Conservation (phyloP, 1,140 invertebrate species). For the Lepidurus apus region DNA sequence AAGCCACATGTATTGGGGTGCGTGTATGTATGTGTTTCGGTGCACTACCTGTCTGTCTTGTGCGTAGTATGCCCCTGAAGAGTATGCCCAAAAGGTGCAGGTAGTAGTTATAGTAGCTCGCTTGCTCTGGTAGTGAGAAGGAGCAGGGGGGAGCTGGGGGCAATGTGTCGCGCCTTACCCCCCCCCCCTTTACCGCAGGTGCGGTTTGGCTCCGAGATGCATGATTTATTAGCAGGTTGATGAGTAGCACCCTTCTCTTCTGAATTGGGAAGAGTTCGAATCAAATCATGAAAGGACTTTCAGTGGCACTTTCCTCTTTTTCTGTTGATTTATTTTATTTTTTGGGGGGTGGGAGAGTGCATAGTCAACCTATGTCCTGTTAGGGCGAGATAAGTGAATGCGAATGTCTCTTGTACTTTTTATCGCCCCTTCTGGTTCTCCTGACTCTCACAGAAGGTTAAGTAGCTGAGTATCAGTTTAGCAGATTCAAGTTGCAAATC, state of each 20-base stretch:
- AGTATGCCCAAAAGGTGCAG: neutral
- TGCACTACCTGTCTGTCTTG: neutral
- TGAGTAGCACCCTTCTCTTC: neutral
- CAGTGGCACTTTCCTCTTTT: neutral
- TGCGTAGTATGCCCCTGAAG: no score
- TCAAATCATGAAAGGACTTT: neutral
- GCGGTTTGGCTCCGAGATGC: neutral
- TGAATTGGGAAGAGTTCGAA: neutral
- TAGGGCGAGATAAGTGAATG: no score
- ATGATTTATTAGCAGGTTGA: slow-evolving; percentile 20
- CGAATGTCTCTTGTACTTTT: no score
- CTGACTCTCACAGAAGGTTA: no score
- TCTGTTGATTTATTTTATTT: neutral
- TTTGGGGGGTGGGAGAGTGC: neutral
- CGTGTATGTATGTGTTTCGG: neutral
- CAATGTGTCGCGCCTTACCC: neutral
- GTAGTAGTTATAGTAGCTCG: neutral
- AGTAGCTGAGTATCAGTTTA: no score
- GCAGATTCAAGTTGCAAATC: no score
- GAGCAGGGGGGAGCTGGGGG: neutral
- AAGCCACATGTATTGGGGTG: neutral
- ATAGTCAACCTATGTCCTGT: no score
- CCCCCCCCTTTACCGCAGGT: neutral
- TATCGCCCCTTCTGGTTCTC: no score
- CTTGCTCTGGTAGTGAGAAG: neutral